Conservation (phyloP, 2,797 vertebrate species). For the Danio kyathit region DNA sequence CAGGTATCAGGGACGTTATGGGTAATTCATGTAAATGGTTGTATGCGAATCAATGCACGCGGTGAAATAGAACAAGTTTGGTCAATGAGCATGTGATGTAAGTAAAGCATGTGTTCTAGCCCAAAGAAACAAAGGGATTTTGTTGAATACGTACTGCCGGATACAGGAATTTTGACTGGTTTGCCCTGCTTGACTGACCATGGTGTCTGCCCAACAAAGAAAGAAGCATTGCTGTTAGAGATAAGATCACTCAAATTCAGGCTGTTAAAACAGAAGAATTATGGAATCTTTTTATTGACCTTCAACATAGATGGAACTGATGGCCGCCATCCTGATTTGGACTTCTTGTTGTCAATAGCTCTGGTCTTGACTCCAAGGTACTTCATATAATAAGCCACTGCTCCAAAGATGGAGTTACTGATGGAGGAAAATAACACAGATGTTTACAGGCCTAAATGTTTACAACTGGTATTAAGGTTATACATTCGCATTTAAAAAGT, state of each 20-base stretch:
- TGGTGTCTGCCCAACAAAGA: constrained; percentile 24
- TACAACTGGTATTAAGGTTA: no score
- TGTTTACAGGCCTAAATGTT: background rate
- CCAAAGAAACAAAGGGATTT: background rate
- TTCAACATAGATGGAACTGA: constrained; percentile 40
- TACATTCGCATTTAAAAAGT: no score
- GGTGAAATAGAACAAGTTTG: constrained; percentile 18
- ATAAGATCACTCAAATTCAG: background rate
- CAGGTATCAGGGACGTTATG: constrained; percentile 1
- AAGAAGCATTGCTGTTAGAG: background rate
- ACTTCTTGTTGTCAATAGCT: constrained; percentile 87
- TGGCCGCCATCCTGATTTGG: constrained; percentile 65
- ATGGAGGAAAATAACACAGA: constrained; percentile 17
- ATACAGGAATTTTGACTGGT: constrained; percentile 23
- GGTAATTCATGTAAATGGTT: constrained; percentile 34
- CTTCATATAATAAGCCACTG: constrained; percentile 88
- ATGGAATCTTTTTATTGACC: constrained; percentile 3
- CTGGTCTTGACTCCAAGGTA: constrained; percentile 89
- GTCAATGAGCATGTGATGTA: constrained; percentile 26
- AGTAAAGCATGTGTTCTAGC: constrained; percentile 7
- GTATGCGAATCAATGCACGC: background rate
- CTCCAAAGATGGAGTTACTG: constrained; percentile 85
- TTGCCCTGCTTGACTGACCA: constrained; percentile 78
- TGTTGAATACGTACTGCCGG: constrained; percentile 72
- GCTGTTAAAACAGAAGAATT: background rate